Conservation (phyloP, 1,140 invertebrate genomes). For the Whitmania pigra region DNA sequence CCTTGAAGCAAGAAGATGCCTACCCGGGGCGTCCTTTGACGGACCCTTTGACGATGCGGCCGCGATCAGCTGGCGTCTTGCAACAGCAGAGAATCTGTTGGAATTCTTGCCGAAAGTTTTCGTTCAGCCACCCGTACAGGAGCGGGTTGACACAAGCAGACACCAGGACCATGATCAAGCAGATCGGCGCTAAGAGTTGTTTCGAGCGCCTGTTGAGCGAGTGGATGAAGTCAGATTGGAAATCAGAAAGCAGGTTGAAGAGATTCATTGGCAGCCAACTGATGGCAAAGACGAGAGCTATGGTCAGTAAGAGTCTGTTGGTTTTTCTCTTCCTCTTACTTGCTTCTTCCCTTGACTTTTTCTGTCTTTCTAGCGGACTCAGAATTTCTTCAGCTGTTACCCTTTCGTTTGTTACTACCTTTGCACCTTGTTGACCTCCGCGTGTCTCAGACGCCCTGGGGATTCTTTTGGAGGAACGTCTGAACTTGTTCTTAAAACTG, state of each 20-base stretch:
- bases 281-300: slow-evolving; percentile 69
- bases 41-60: too few relatives aligned
- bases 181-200: slow-evolving; percentile 52
- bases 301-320: slow-evolving; percentile 64
- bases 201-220: slow-evolving; percentile 32
- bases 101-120: slow-evolving; percentile 53
- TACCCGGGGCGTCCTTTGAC: too few relatives aligned
- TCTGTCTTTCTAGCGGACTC: too few relatives aligned
- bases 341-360: slow-evolving; percentile 30
- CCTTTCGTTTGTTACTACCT: too few relatives aligned
- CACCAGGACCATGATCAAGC: slow-evolving; percentile 65
- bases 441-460: neutral
- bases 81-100: slow-evolving; percentile 34
- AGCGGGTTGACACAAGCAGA: slow-evolving; percentile 74
- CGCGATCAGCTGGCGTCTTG: neutral
- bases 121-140: slow-evolving; percentile 56
- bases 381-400: too few relatives aligned
- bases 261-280: slow-evolving; percentile 77
- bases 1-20: slow-evolving; percentile 26
- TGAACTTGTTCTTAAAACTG: neutral
- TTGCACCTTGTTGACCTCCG: neutral
- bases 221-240: slow-evolving; percentile 30
- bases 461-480: neutral
- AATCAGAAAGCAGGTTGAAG: slow-evolving; percentile 19
- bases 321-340: slow-evolving; percentile 55